A percentile compares a stretch with the other conserved stretches of the same genome.
These are phyloP conservation scores for Nixonia krombeini DNA, from an alignment of 1,140 invertebrate species.

Conservation along the genomic window DNA sequence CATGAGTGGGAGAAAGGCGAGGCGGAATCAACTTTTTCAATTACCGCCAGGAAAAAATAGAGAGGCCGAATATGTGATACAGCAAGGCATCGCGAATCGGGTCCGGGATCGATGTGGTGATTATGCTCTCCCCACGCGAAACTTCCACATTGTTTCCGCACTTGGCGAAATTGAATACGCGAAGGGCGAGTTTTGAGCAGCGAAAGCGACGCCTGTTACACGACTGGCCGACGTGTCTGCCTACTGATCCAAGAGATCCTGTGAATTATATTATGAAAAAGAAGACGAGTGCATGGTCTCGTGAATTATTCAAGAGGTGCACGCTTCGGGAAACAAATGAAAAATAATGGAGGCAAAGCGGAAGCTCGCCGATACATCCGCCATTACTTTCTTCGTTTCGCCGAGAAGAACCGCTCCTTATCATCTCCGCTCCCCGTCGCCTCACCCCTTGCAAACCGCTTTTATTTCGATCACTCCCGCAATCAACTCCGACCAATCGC, in stretches of 20 bases:
- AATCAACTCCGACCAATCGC: constrained; percentile 22
- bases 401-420: constrained; percentile 32
- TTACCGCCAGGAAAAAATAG: no score
- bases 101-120: no score
- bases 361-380: constrained; percentile 56
- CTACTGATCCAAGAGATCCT: constrained; percentile 39
- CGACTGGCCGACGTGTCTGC: constrained; percentile 24
- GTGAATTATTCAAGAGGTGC: constrained; percentile 60
- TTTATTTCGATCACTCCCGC: constrained; percentile 21
- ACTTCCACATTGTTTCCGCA: no score
- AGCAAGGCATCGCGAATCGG: no score
- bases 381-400: constrained; percentile 49
- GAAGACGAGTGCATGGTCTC: constrained; percentile 36
- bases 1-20: constrained; percentile 1
- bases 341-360: constrained; percentile 62
- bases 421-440: no score
- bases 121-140: no score
- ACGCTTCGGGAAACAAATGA: constrained; percentile 56
- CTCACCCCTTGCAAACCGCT: neutral
- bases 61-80: no score
- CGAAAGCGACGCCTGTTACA: constrained; percentile 32
- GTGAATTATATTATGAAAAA: constrained; percentile 59
- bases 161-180: constrained; percentile 35
- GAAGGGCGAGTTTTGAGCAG: constrained; percentile 26
- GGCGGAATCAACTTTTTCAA: neutral